A percentile compares a stretch with the other conserved stretches of the same genome.
phyloP scores from a whole-genome alignment of 1,140 invertebrate species.

The Augochlora pura region DNA sequence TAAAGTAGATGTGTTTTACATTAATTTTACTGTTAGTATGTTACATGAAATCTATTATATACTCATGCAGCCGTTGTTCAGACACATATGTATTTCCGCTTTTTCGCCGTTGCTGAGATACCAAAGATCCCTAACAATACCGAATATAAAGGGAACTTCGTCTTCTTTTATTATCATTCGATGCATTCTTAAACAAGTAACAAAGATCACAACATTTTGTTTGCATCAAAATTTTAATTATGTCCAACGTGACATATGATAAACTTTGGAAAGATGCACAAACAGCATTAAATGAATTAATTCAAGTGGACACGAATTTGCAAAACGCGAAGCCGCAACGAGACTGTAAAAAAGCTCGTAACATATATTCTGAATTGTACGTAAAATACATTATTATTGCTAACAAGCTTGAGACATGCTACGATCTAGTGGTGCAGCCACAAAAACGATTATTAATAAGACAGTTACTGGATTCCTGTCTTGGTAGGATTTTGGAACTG shows the following conservation, averaged over 20 bases:
- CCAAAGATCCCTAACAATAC: constrained; percentile 23
- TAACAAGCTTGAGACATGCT: constrained; percentile 88
- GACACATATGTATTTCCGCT: too few species aligned
- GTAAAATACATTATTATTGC: constrained; percentile 90
- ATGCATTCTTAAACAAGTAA: background rate
- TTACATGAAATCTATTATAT: too few species aligned
- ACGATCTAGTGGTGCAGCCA: constrained; percentile 95
- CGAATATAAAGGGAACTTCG: background rate
- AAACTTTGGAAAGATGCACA: constrained; percentile 85
- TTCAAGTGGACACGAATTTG: constrained; percentile 83
- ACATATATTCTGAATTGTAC: constrained; percentile 84
- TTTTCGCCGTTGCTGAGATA: constrained; percentile 26
- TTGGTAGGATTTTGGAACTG: constrained; percentile 89
- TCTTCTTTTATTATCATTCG: too few species aligned
- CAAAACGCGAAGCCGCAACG: constrained; percentile 83
- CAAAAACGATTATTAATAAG: constrained; percentile 92
- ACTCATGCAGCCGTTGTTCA: too few species aligned
- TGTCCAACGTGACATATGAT: constrained; percentile 88
- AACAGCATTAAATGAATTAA: constrained; percentile 83
- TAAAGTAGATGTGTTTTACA: too few species aligned
- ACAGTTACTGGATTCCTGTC: constrained; percentile 88
- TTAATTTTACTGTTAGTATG: too few species aligned
- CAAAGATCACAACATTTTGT: background rate
- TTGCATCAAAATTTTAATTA: constrained; percentile 66
- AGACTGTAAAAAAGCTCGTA: constrained; percentile 83